Conservation (phyloP, 2,888 invertebrate genomes). For the Amphipyra tragopoginis region DNA sequence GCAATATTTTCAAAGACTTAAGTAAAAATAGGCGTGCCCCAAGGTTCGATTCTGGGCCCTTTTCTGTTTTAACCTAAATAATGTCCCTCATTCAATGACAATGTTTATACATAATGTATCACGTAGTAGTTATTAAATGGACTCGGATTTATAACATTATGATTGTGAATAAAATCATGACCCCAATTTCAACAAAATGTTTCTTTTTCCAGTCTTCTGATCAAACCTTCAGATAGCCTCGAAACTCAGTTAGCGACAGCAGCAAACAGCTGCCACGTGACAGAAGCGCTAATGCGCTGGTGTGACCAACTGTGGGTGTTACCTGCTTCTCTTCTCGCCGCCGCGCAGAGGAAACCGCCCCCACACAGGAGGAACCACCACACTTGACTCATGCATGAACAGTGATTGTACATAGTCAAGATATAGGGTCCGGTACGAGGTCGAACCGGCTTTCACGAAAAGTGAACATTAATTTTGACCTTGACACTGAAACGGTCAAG, state of each 20-base stretch:
- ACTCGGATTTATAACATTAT: too few relatives aligned
- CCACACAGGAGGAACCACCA: conserved; percentile 77
- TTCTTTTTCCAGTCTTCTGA: conserved; percentile 87
- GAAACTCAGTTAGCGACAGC: conserved; percentile 95
- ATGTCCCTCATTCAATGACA: too few relatives aligned
- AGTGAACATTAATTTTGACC: conserved; percentile 49
- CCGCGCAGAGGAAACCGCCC: conserved; percentile 87
- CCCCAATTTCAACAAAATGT: background rate
- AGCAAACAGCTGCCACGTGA: conserved; percentile 96
- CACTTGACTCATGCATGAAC: conserved; percentile 69
- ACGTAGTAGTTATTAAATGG: too few relatives aligned
- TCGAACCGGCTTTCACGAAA: conserved; percentile 41
- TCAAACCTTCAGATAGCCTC: conserved; percentile 91
- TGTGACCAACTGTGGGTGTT: conserved; percentile 95
- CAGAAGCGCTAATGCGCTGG: conserved; percentile 95
- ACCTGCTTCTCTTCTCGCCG: conserved; percentile 91
- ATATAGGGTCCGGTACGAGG: conserved; percentile 33
- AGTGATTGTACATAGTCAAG: conserved; percentile 19
- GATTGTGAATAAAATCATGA: background rate
- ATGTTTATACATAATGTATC: too few relatives aligned
- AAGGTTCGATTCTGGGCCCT: conserved; percentile 6
- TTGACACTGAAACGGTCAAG: conserved; percentile 57
- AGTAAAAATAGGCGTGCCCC: background rate
- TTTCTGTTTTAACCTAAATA: background rate
- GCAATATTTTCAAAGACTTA: background rate